Percentiles rank a stretch among this genome's conserved stretches.
Conservation (phyloP, 2,797 vertebrate genomes). For the Dendrocincla tyrannina region DNA sequence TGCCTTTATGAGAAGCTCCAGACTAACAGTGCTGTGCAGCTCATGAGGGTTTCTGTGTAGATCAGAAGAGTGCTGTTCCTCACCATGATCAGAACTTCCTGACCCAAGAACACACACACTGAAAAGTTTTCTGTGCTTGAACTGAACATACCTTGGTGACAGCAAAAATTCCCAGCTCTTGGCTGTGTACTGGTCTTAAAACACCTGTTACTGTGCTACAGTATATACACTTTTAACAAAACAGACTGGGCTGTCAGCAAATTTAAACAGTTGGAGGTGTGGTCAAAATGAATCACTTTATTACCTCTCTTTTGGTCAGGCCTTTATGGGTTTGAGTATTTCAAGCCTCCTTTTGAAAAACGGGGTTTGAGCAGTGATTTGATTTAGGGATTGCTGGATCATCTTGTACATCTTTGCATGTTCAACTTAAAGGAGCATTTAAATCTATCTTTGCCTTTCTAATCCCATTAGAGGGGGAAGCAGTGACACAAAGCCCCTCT, state of each 20-base stretch:
- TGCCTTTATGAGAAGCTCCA: not conserved
- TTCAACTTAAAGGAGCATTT: not conserved
- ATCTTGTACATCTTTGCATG: not conserved
- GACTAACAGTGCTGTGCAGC: not conserved
- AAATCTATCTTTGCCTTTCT: slow-evolving; percentile 12
- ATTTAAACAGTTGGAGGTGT: not conserved
- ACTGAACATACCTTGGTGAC: not conserved
- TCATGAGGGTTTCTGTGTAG: not conserved
- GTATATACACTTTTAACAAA: not conserved
- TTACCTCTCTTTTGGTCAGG: not conserved
- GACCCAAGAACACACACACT: not conserved
- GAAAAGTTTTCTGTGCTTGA: not conserved
- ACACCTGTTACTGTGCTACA: not conserved
- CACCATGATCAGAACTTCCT: not conserved
- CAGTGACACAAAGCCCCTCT: not conserved
- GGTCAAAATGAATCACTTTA: not conserved
- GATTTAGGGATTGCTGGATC: not conserved
- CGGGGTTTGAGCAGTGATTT: not conserved
- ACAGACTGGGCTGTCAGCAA: not conserved
- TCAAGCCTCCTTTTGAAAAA: not conserved
- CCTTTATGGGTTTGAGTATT: not conserved
- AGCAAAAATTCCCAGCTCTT: not conserved
- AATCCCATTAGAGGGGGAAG: slow-evolving; percentile 17
- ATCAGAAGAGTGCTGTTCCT: not conserved
- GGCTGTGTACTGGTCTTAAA: not conserved